Base-by-base conservation (phyloP, 2,888 invertebrate genomes). In the Galerucella nymphaeae region DNA sequence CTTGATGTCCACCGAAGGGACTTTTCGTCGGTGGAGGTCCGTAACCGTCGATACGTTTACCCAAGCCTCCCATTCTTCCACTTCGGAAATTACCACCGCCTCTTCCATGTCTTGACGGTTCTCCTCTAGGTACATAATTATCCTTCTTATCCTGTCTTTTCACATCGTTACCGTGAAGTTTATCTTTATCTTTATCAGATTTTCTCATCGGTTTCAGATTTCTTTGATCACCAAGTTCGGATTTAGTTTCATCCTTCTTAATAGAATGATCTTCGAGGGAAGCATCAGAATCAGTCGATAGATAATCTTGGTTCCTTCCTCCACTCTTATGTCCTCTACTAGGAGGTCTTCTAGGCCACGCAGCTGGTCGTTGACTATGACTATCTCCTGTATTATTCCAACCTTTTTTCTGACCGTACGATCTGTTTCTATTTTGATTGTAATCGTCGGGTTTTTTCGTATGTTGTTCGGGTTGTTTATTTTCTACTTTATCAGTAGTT, bases 21-120 rank as follows among this genome's bases (percentile, higher is more conserved):
- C 93, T 93, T 82, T 94, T 94, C 48, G 92, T 91, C 71, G 93
- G 91, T 0, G 94, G 94, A n/a, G 93, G 93, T 0, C 94, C 94
- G 84, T 94, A 94, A 6, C 93, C 92, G 77, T 93, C 90, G 72
- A 93, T 91, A 77, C 93, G 88, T 77, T 89, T 89, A 71, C 92
- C 90, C 23, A 89, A 87, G 75, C 88, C 88, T 50, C 89, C 89
- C 78, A 81, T 80, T 53, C 80, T 69, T 4, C 76, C 77, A 53
- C 78, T 78, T 73, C 82, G 75, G 70, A 83, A 81, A 64, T 79
- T 82, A 61, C 83, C 83, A 2, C 90, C 90, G 16, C 93, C 95
- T 74, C 96, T 89, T 6, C 96, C 96, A 72, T 96, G 91, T 66
- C 96, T 89, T 1, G 96, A 96, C 0, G 96, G 96, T 85, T 96